Percentiles rank a stretch among this genome's conserved stretches.
Evolutionary conservation across 2,888 invertebrate genomes (phyloP).

Genomic region (Coelogynopora nodosa): DNA sequence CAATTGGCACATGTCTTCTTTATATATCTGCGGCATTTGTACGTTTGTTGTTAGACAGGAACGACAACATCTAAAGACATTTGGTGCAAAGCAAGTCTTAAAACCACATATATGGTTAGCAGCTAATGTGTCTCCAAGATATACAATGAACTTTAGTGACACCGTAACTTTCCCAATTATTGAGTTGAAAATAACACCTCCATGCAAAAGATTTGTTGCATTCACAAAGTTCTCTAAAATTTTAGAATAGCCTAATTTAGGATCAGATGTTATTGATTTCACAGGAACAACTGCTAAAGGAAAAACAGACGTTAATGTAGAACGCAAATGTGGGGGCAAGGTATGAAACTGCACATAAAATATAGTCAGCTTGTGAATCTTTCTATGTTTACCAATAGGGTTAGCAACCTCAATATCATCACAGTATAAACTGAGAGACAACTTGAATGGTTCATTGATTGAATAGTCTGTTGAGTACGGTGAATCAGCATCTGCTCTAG

Average conservation of each 20-base stretch:
- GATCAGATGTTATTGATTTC: neutral
- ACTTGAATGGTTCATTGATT: neutral
- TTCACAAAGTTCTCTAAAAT: neutral
- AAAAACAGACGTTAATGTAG: neutral
- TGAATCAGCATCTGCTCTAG: neutral
- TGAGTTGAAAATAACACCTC: neutral
- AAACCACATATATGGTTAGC: neutral
- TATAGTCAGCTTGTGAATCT: neutral
- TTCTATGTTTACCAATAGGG: neutral
- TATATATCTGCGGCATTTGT: neutral
- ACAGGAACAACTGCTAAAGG: neutral
- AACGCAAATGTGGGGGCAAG: neutral
- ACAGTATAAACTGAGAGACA: neutral
- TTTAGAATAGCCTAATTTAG: neutral
- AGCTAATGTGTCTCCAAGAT: neutral
- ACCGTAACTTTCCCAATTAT: neutral
- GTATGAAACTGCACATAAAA: neutral
- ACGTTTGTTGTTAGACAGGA: neutral
- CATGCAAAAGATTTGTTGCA: neutral
- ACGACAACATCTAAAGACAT: neutral
- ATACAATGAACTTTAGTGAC: neutral
- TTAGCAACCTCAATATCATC: neutral
- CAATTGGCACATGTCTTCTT: neutral
- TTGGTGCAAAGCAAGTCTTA: neutral
- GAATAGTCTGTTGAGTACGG: neutral